Percentiles rank a stretch among this genome's conserved stretches.
Conservation (phyloP, 1,140 invertebrate genomes). For the Pseudomyrmex sp. region DNA sequence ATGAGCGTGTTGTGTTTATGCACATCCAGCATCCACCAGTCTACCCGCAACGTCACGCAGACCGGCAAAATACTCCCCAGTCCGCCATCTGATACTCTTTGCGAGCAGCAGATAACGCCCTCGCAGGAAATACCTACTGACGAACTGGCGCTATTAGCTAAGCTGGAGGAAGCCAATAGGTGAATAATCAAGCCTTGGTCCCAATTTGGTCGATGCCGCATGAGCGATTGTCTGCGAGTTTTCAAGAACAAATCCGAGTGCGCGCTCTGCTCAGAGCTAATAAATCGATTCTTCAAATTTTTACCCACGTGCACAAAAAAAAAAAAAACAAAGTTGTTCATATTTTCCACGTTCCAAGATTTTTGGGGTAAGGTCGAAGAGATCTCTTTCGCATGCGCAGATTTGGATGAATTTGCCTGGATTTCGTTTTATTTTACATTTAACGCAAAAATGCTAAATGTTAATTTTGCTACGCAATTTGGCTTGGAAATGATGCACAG, state of each 20-base stretch:
- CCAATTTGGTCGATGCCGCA: neutral
- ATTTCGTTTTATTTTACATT: slow-evolving; percentile 7
- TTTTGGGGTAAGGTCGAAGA: neutral
- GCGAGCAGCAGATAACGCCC: slow-evolving; percentile 63
- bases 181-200: slow-evolving; percentile 74
- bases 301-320: neutral
- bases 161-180: slow-evolving; percentile 97
- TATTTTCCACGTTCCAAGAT: neutral
- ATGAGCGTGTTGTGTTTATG: slow-evolving; percentile 74
- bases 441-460: slow-evolving; percentile 27
- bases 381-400: neutral
- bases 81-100: slow-evolving; percentile 43
- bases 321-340: slow-evolving; percentile 5
- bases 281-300: neutral
- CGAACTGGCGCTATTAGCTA: slow-evolving; percentile 94
- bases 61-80: slow-evolving; percentile 63
- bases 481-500: slow-evolving; percentile 49
- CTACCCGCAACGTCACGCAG: slow-evolving; percentile 57
- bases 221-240: neutral
- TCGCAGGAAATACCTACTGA: slow-evolving; percentile 83
- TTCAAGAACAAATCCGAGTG: neutral
- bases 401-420: slow-evolving; percentile 18
- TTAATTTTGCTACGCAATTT: slow-evolving; percentile 37
- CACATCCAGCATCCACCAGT: slow-evolving; percentile 65
- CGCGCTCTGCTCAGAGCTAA: neutral